These are phyloP conservation scores for Osmerus mordax DNA, from an alignment of 2,113 vertebrate genomes.

Conservation along the genomic window DNA sequence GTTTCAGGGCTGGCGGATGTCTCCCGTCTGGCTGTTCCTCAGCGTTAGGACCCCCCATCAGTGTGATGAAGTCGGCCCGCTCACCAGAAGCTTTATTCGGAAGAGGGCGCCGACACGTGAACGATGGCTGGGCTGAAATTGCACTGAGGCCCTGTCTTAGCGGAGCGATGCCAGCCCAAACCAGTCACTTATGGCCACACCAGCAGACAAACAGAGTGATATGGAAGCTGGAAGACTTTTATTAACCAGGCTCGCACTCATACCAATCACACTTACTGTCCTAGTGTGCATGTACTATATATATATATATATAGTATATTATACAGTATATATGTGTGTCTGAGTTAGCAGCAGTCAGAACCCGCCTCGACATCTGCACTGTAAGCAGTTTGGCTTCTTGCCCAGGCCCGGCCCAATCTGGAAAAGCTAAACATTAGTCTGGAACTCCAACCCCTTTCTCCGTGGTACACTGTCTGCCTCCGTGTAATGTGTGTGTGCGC, in stretches of 20 bases:
- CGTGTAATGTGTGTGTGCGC: not conserved
- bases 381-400: conserved; percentile 39
- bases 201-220: not conserved
- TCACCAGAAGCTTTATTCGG: conserved; percentile 44
- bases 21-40: conserved; percentile 31
- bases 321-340: not conserved
- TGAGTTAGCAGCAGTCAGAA: conserved; percentile 14
- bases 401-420: conserved; percentile 48
- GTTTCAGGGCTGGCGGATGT: conserved; percentile 56
- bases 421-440: conserved; percentile 48
- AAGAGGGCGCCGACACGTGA: conserved; percentile 44
- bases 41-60: conserved; percentile 46
- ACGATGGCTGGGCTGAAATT: conserved; percentile 47
- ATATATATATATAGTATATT: not conserved
- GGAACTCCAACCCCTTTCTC: conserved; percentile 38
- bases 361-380: conserved; percentile 22
- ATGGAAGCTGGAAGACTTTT: too few relatives aligned
- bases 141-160: not conserved
- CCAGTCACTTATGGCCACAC: conserved; percentile 3
- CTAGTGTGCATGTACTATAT: not conserved
- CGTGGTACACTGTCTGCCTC: conserved; percentile 22
- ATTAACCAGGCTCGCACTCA: too few relatives aligned
- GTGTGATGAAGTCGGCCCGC: conserved; percentile 42
- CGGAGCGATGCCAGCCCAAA: too few relatives aligned
- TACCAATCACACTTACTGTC: not conserved